Evolutionary conservation across 2,888 invertebrate genomes (phyloP), one percentile per base, ranked within the genome.

Genomic region (Ophion obscuratus): DNA sequence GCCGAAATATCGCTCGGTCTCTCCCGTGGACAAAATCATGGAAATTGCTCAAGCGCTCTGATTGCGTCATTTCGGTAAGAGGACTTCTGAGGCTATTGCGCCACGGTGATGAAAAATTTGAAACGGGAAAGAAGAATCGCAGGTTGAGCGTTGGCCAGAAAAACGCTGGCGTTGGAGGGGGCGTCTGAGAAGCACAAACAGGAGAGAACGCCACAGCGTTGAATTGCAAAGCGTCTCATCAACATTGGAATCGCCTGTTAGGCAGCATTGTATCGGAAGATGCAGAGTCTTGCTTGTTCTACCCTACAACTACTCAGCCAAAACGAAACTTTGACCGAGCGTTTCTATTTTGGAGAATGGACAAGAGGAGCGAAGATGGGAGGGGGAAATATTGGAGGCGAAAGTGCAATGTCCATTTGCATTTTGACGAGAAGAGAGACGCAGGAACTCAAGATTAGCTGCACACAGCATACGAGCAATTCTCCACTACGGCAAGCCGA

Each of bases 141-240:
- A 9, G 40, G 40, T 40, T 40, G 3, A 40, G 40, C 40, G 9
- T 40, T 40, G 6, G 6, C 9, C 40, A 9, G 40, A 40, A 24
- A 68, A 68, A 47, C 20, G n/a, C 61, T 7, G 1, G 17, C 17
- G 53, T n/a, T n/a, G 57, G 70, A 76, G 24, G 14, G 7, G 57
- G 14, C 44, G 11, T 14, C 3, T 17, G 59, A 24, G 57, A 76
- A 31, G 31, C 31, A 10, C 66, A 70, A 74, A 62, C 1, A 4
- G 9, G 31, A 17, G 44, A 44, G 67, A 40, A n/a, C 2, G 20
- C 24, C 9, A 66, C 14, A 36, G 47, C 44, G 77, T 85, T 81
- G 84, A 85, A 81, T 85, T 85, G 84, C 81, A 81, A 81, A 85
- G 62, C 67, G 57, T 10, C 81, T 81, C 81, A 84, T 84, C 77